These are phyloP conservation scores for Bicyclus anynana DNA, from an alignment of 1,140 invertebrate genomes.

Conservation along the genomic window DNA sequence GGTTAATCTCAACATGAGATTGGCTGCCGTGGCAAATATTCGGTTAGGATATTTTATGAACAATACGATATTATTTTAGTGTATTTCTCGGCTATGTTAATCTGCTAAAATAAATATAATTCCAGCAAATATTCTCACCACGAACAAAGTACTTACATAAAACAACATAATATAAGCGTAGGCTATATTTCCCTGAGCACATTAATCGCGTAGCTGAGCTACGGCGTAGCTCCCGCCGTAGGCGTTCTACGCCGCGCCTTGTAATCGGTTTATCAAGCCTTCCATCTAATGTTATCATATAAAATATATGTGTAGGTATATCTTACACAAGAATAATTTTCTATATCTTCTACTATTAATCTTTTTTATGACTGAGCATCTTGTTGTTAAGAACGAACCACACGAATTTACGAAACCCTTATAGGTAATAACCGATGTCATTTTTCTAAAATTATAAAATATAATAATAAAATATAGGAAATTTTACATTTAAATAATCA, in stretches of 20 bases:
- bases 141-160: neutral
- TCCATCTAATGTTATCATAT: neutral
- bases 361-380: neutral
- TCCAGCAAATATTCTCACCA: neutral
- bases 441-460: too few species aligned
- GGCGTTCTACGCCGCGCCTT: neutral
- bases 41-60: too few species aligned
- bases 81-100: too few species aligned
- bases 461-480: too few species aligned
- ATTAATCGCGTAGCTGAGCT: conserved; percentile 3
- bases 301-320: neutral
- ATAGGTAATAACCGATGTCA: too few species aligned
- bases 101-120: neutral
- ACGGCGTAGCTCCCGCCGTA: neutral
- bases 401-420: too few species aligned
- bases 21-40: too few species aligned
- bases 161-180: neutral
- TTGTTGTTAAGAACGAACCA: too few species aligned
- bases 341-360: neutral
- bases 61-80: too few species aligned
- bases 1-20: too few species aligned
- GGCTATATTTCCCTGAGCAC: neutral
- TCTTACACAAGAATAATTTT: neutral
- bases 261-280: conserved; percentile 6
- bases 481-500: too few species aligned